These are phyloP conservation scores for Muntiacus muntjak DNA, from an alignment of 2,113 vertebrate species.

Conservation along the genomic window DNA sequence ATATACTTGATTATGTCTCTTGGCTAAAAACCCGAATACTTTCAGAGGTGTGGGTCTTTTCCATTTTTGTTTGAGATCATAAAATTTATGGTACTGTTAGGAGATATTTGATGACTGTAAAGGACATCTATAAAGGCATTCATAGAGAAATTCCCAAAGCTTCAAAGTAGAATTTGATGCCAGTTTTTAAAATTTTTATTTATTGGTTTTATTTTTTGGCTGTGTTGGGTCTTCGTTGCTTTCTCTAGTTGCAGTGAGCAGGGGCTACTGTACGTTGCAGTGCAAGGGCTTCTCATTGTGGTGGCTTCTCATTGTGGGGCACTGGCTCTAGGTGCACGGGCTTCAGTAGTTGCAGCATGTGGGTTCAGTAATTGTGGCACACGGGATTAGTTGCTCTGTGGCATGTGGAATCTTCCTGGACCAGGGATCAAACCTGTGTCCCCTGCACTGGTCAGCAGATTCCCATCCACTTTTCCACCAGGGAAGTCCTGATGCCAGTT, in stretches of 20 bases:
- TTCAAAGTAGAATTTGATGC: constrained; percentile 11
- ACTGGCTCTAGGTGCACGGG: not conserved
- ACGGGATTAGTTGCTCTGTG: not conserved
- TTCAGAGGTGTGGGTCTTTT: constrained; percentile 6
- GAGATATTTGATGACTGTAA: constrained; percentile 11
- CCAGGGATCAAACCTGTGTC: not conserved
- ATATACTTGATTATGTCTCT: constrained; percentile 42
- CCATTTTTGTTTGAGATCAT: constrained; percentile 24
- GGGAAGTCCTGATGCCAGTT: not conserved
- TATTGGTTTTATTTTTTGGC: not conserved
- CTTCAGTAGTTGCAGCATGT: not conserved
- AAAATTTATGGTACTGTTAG: constrained; percentile 24
- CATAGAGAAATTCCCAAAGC: constrained; percentile 25
- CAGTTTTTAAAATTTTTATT: not conserved
- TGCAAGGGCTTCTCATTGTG: not conserved
- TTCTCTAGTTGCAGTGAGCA: not conserved
- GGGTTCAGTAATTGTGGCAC: not conserved
- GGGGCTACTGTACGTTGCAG: not conserved
- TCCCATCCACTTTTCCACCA: not conserved
- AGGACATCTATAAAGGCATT: constrained; percentile 16
- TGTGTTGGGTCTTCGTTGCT: not conserved
- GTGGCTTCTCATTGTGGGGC: not conserved
- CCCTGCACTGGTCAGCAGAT: not conserved
- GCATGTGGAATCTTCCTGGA: not conserved
- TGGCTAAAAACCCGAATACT: constrained; percentile 56